Base-by-base conservation (phyloP, 2,888 invertebrate genomes). In the Saturnia japonica region DNA sequence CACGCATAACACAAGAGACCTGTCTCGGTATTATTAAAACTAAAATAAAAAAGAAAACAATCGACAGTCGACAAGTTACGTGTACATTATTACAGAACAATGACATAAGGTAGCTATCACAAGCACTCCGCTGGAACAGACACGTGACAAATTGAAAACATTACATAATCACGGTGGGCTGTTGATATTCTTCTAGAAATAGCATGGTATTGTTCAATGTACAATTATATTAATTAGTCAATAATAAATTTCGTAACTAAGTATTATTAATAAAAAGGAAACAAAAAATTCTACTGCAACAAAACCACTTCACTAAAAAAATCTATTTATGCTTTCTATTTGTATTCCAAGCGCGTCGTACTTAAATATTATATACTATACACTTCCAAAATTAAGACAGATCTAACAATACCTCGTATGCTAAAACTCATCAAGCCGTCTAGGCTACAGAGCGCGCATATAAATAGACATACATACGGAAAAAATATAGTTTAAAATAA, bases 131-230 rank as follows among this genome's bases (percentile, higher is more conserved):
- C 64, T 64, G 64, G 7, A 64, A n/a, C n/a, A 40, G 64, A 40
- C 64, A 40, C 64, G 64, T 64, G 40, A 64, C 64, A 64, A 64
- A 64, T 64, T 40, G 64, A 4, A 64, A 28, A 60, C 40, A 40
- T 64, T 64, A 64, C 64, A 40, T 40, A 64, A 64, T 3, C 54
- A 19, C 22, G n/a, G 22, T 22, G 22, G 9, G 3, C 40, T 40
- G 64, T 64, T 40, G n/a, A 40, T 40, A 40, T 40, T 40, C 28
- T 60, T 60, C 57, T 60, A 28, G 57, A 60, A 28, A 60, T 28
- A 28, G 19, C 19, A 8, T 19, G 47, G 47, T 47, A 0, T 8
- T 19, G 16, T 1, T 19, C n/a, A 47, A 19, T 7, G 7, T 19
- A 47, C 16, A 47, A 1, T 2, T 19, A 19, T 6, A 47, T 19